Base-by-base conservation (phyloP, 2,113 vertebrate species). In the Myrmecophaga tridactyla region DNA sequence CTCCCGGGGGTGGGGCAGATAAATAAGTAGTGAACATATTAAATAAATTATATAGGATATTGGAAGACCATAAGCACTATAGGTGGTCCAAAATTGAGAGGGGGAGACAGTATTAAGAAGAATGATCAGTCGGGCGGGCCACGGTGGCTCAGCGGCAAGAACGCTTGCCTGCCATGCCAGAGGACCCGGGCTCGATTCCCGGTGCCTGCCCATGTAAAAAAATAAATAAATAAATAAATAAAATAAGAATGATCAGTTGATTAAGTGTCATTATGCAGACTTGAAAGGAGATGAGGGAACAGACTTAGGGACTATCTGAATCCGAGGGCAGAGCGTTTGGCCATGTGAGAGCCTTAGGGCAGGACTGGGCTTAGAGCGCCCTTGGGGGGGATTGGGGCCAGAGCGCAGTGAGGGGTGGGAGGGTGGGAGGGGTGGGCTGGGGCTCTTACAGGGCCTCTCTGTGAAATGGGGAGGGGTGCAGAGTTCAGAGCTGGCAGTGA, bases 351-450 rank as follows among this genome's bases (percentile, higher is more conserved):
- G 43, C 34, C 60, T 39, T 51, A 34, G 23, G 36, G 77, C 73
- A 69, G 43, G 21, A 7, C 27, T 34, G n/a, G 39, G 67, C 15
- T 27, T 9, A 12, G 48, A 51, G 48, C 10, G 48, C 48, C 75
- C 46, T 48, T 21, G 56, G 56, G 56, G 21, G 20, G 56, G 56
- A 23, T 29, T 7, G 73, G 20, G 53, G 1, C 72, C 39, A 67
- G 53, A n/a, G 36, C 43, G 7, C 31, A 4, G n/a, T 10, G 36
- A 10, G 18, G 10, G 18, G 11, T 7, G 6, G 15, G 13, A 39
- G n/a, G 31, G 27, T 20, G 3, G 0, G 1, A 5, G 62, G n/a
- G n/a, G 2, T 2, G 1, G 20, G 14, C 41, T 27, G 6, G n/a
- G 34, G 18, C 21, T 51, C 23, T 7, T 67, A 43, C 3, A 48